Base-by-base conservation (phyloP, 2,888 invertebrate genomes). In the Thera britannica region DNA sequence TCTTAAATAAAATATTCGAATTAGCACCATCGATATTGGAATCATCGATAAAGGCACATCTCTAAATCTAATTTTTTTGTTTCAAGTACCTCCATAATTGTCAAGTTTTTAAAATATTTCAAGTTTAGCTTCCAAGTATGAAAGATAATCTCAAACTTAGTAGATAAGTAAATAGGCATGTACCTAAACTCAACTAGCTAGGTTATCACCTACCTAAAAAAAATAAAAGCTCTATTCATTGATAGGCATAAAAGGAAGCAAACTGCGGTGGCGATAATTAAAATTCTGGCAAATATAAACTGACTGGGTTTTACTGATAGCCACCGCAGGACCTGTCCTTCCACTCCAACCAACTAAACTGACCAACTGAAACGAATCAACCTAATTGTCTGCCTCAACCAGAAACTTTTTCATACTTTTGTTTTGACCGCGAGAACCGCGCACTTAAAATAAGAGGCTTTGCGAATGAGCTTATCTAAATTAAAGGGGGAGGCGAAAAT, bases 1-100 rank as follows among this genome's bases (percentile, higher is more conserved):
- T 41, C 11, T 52, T 52, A 66, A 67, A 65, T 62, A 58, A 65
- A 61, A n/a, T 62, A 59, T 72, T 73, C 72, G 68, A 75, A 66
- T 68, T 63, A 75, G 73, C 75, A 77, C 72, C 75, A 73, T 74
- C 65, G 65, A 72, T 62, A 73, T 48, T 55, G 11, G 8, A 46
- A 55, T 35, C 59, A 71, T 68, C 66, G 68, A 70, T 49, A 61
- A 67, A 65, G 58, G 68, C 64, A 70, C 72, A 68, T 70, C 58
- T 51, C 65, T 69, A 65, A 44, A 65, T 62, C 23, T 23, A 23
- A 23, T 23, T 62, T 51, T 58, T 38, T 23, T 49, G 41, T 34
- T 11, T 46, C 9, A 58, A 34, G 7, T 48, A 12, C 41, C 12
- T 35, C 4, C 34, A 2, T n/a, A 5, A 34, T 51, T 51, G 64